These are phyloP conservation scores for Trigoniulus corallinus DNA, from an alignment of 1,140 invertebrate genomes.

Conservation along the genomic window DNA sequence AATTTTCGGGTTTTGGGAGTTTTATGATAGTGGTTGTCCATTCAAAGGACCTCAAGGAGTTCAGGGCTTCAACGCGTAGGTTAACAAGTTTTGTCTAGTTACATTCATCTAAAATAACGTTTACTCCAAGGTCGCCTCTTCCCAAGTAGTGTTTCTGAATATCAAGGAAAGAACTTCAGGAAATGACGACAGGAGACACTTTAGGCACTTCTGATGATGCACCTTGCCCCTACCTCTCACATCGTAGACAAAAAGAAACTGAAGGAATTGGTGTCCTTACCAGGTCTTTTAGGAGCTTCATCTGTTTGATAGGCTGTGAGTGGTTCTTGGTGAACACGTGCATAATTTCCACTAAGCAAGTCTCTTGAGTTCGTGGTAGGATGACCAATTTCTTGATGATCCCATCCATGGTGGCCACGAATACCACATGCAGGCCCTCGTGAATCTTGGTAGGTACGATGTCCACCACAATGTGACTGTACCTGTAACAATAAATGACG, in stretches of 20 bases:
- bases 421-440: conserved; percentile 40
- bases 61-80: too few relatives aligned
- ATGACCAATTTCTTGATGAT: conserved; percentile 64
- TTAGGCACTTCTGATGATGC: too few relatives aligned
- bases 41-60: too few relatives aligned
- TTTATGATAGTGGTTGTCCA: too few relatives aligned
- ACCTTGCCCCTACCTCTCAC: neutral
- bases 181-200: too few relatives aligned
- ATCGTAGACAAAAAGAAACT: conserved; percentile 14
- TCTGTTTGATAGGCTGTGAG: conserved; percentile 37
- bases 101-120: too few relatives aligned
- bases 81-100: too few relatives aligned
- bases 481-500: too few relatives aligned
- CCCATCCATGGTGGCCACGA: conserved; percentile 55
- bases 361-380: conserved; percentile 42
- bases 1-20: too few relatives aligned
- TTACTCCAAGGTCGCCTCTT: too few relatives aligned
- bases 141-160: too few relatives aligned
- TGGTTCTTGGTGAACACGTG: conserved; percentile 38
- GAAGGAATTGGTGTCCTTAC: conserved; percentile 25
- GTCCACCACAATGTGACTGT: conserved; percentile 30
- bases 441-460: conserved; percentile 21
- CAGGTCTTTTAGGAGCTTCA: conserved; percentile 64
- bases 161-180: too few relatives aligned
- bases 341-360: conserved; percentile 75